phyloP scores from a whole-genome alignment of 2,797 vertebrate genomes.

The Sebastes elongatus region DNA sequence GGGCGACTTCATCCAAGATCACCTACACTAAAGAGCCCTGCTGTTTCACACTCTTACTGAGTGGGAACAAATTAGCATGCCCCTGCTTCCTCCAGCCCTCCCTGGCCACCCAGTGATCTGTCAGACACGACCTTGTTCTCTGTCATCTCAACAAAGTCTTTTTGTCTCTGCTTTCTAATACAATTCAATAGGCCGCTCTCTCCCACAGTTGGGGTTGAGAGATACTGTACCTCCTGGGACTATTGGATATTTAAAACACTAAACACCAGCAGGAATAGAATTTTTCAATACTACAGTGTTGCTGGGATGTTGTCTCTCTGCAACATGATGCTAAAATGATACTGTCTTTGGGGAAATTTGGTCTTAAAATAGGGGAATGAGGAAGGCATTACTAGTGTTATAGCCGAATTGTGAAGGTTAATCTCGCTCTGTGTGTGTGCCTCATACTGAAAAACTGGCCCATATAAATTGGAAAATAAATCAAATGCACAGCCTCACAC shows the following conservation, averaged over 20 bases:
- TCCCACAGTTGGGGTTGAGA: background rate
- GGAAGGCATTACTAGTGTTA: background rate
- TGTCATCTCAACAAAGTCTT: constrained; percentile 43
- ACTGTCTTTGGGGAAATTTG: background rate
- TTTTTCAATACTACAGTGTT: background rate
- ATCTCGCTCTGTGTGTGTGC: background rate
- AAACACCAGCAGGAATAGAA: background rate
- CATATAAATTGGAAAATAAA: background rate
- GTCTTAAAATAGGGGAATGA: background rate
- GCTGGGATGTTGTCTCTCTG: background rate
- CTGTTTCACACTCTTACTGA: constrained; percentile 4
- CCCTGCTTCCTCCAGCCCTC: constrained; percentile 13
- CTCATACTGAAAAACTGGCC: background rate
- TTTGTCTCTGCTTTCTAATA: constrained; percentile 25
- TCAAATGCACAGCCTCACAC: background rate
- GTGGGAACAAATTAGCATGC: constrained; percentile 51
- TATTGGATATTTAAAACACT: background rate
- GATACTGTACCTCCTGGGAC: background rate
- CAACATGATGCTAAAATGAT: background rate
- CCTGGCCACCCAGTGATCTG: constrained; percentile 35
- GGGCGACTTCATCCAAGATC: constrained; percentile 1
- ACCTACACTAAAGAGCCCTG: constrained; percentile 5
- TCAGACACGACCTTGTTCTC: constrained; percentile 53
- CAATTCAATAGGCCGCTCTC: constrained; percentile 25
- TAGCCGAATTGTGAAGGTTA: background rate